Percentiles rank a stretch among this genome's conserved stretches.
Conservation (phyloP, 2,113 vertebrate species). For the Rhinoderma darwinii region DNA sequence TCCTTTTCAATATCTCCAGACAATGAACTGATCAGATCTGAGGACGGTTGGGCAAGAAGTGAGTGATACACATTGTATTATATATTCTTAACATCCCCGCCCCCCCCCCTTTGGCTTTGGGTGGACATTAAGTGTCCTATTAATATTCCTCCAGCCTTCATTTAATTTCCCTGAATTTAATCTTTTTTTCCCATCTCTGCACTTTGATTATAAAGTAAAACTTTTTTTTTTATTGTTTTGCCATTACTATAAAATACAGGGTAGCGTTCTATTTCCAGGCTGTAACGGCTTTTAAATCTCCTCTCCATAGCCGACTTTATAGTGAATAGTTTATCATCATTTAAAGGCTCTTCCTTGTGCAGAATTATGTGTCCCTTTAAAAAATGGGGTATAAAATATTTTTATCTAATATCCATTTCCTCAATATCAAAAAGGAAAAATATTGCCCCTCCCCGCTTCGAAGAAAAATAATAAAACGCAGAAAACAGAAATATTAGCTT, state of each 20-base stretch:
- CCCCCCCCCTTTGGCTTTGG: no score
- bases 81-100: no score
- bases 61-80: no score
- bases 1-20: no score
- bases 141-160: not conserved
- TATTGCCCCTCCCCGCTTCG: not conserved
- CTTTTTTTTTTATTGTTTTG: constrained; percentile 51
- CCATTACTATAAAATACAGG: constrained; percentile 43
- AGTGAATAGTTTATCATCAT: constrained; percentile 45
- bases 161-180: not conserved
- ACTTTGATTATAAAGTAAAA: constrained; percentile 54
- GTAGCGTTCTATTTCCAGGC: not conserved
- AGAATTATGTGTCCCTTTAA: not conserved
- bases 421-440: not conserved
- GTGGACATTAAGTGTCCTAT: not conserved
- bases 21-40: no score
- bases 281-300: constrained; percentile 35
- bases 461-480: not conserved
- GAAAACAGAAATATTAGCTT: not conserved
- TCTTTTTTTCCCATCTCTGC: constrained; percentile 4
- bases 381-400: not conserved
- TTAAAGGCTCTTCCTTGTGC: not conserved
- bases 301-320: constrained; percentile 23
- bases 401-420: not conserved
- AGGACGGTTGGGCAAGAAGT: no score